Evolutionary conservation across 2,113 vertebrate genomes (phyloP).

Genomic region (Myotis lucifugus): DNA sequence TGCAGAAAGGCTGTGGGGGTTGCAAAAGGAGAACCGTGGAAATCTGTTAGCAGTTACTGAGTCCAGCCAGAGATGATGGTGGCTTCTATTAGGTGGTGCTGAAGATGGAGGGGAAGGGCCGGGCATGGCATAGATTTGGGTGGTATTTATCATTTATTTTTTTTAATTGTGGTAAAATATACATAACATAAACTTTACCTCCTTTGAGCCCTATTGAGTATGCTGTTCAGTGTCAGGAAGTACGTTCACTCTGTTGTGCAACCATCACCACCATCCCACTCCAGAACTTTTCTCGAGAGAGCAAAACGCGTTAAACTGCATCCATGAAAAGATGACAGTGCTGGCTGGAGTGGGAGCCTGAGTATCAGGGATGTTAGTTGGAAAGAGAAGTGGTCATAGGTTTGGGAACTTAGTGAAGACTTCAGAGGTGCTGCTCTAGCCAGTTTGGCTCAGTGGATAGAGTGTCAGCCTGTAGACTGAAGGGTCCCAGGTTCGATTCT

Average conservation of each 20-base stretch:
- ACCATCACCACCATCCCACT: background rate
- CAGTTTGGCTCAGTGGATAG: too few relatives aligned
- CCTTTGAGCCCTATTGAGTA: background rate
- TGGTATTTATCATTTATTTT: background rate
- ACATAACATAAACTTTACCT: background rate
- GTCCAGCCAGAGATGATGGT: background rate
- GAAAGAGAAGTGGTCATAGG: background rate
- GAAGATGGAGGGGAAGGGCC: background rate
- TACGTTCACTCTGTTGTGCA: background rate
- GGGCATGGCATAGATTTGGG: background rate
- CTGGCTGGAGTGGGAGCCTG: background rate
- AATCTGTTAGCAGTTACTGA: background rate
- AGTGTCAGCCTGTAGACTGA: too few relatives aligned
- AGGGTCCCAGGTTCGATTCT: too few relatives aligned
- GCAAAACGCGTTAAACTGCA: background rate
- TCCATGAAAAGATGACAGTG: background rate
- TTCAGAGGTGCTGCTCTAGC: background rate
- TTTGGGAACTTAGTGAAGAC: background rate
- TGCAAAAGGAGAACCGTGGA: too few relatives aligned
- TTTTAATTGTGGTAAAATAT: background rate
- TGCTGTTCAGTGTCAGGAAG: background rate
- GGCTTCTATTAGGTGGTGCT: background rate
- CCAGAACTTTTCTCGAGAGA: background rate
- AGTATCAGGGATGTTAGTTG: rapidly evolving
- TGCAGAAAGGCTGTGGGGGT: background rate